Conservation (phyloP, 2,888 invertebrate species). For the Cantharis lateralis region DNA sequence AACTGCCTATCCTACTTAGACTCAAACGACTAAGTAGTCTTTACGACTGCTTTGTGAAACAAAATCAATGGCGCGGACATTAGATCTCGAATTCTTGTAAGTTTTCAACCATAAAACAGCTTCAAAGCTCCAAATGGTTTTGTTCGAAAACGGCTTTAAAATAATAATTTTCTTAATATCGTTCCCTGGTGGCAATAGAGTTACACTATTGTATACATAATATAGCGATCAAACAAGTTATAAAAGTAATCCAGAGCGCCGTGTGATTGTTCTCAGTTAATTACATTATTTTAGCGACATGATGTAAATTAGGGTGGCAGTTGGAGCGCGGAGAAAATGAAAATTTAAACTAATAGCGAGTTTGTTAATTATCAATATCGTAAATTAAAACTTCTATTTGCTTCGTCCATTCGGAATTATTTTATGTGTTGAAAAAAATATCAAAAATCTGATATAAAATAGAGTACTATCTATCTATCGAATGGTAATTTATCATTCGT, state of each 20-base stretch:
- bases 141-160: constrained; percentile 26
- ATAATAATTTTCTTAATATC: constrained; percentile 25
- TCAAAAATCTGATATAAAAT: no score
- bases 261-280: constrained; percentile 35
- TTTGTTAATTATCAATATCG: constrained; percentile 1
- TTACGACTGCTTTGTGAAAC: neutral
- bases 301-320: constrained; percentile 25
- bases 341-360: constrained; percentile 2
- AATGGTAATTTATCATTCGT: neutral
- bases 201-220: constrained; percentile 27
- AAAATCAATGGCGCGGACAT: neutral
- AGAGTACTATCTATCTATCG: no score
- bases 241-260: constrained; percentile 30
- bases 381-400: neutral
- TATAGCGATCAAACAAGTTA: constrained; percentile 33
- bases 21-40: neutral
- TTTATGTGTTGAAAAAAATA: no score
- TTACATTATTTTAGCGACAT: constrained; percentile 30
- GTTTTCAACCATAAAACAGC: constrained; percentile 19
- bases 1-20: neutral
- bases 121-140: constrained; percentile 1
- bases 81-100: neutral
- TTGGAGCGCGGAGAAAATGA: constrained; percentile 14
- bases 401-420: no score
- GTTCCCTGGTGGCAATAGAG: constrained; percentile 15